Base-by-base conservation (phyloP, 2,888 invertebrate species). In the Galerucella nymphaeae region DNA sequence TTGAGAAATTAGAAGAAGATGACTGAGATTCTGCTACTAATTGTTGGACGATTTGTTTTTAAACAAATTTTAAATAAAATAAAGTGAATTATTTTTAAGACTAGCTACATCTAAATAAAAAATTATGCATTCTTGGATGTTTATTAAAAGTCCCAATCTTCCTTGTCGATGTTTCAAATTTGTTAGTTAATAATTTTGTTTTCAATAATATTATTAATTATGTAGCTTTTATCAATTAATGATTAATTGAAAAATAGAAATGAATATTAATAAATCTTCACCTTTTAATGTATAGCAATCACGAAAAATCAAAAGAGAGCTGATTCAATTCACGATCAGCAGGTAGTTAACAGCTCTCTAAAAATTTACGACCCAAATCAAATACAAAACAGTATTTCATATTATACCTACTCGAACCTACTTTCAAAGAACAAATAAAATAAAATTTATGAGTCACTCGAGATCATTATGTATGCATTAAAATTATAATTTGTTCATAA, bases 401-500 rank as follows among this genome's bases (percentile, higher is more conserved):
- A 4, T 30, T 0, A 2, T 30, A 30, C 23, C 3, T 70, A 66
- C 79, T 79, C 75, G 76, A 81, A 78, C 80, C 79, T 82, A 83
- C 82, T 83, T 83, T 83, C 81, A 75, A 77, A 79, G 76, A 82
- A 79, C 83, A 83, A 84, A 82, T 81, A 83, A 83, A 81, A 48
- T 73, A 77, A 81, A 81, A 84, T 84, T 84, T 84, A 84, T 82
- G 82, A 75, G 77, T 76, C 78, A 74, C 79, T 79, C 79, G 77
- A 81, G 78, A 80, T 80, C 81, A 83, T 82, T 82, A 77, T 80
- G 83, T 85, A 85, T 85, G 84, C 84, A 85, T 85, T 85, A 85
- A 84, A 85, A 84, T 84, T 84, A 84, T 84, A 85, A 85, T 85
- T 83, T 82, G 82, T 83, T 84, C 84, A 84, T 84, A 84, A 85